Base-by-base conservation (phyloP, 92 coral and sea anemone species). In the Montipora capitata region DNA sequence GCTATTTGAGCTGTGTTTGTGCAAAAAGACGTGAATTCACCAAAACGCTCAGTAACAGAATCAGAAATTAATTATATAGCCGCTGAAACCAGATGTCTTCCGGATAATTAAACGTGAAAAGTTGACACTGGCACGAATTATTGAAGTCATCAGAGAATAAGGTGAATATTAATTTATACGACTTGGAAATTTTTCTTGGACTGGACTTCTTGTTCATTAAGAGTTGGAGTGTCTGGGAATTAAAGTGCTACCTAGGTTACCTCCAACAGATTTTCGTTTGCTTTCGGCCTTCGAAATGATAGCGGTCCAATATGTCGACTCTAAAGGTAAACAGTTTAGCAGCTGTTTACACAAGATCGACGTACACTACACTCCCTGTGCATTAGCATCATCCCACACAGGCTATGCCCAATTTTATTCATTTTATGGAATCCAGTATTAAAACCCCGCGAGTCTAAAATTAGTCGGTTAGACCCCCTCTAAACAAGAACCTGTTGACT, bases 1-100 rank as follows among this genome's bases (percentile, higher is more conserved):
- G 59, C n/a, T 14, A 49, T 51, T 17, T 39, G 52, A 44, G n/a
- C 45, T 9, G 78, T 74, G 63, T 74, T 71, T 71, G n/a, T 10
- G 59, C 1, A 74, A 5, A 35, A 74, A 9, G 51, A 15, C 15
- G 13, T 38, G 44, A 1, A 69, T 69, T 69, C 48, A 4, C 10
- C 17, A 17, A 17, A 16, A 27, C 35, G 35, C 35, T 59, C 15
- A 43, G 43, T 3, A 8, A 8, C 13, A 54, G 61, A 9, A 54
- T 54, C 61, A 54, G 40, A 73, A 8, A 51, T 17, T 16, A 18
- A 51, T 35, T 51, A 15, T 2, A 44, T 6, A 41, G 16, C 41
- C 74, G 13, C 20, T 51, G 39, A 66, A 10, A 18, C 38, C 68
- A 62, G 27, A n/a, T 54, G 12, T 9, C 13, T 54, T 11, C 15